Percentiles rank a stretch among this genome's conserved stretches.
Conservation (phyloP, 2,888 invertebrate genomes). For the Noctua janthina region DNA sequence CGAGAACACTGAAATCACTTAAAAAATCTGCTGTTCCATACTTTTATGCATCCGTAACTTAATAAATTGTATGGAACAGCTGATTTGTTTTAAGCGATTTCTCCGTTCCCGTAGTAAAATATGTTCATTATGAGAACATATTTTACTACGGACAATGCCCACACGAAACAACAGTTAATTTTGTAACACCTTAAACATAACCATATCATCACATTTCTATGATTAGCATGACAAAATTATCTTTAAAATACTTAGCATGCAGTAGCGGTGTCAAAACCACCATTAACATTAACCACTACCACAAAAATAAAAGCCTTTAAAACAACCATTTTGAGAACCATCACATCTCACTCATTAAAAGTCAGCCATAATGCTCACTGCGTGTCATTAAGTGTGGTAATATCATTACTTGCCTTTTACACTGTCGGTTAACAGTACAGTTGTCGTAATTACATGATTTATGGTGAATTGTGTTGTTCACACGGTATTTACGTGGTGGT, state of each 20-base stretch:
- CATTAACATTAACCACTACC: not conserved
- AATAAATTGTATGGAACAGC: too few relatives aligned
- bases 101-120: too few relatives aligned
- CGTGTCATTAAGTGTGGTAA: slow-evolving; percentile 59
- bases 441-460: slow-evolving; percentile 38
- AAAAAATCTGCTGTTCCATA: too few relatives aligned
- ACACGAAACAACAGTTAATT: too few relatives aligned
- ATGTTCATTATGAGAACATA: too few relatives aligned
- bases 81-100: too few relatives aligned
- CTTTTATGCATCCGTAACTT: too few relatives aligned
- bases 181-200: too few relatives aligned
- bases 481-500: slow-evolving; percentile 25
- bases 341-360: slow-evolving; percentile 54
- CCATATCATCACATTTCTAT: not conserved
- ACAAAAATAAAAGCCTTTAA: slow-evolving; percentile 1
- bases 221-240: not conserved
- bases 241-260: not conserved
- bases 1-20: too few relatives aligned
- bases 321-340: slow-evolving; percentile 17
- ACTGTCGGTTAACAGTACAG: slow-evolving; percentile 61
- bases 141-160: too few relatives aligned
- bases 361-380: slow-evolving; percentile 51
- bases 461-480: slow-evolving; percentile 37
- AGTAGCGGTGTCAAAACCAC: slow-evolving; percentile 5
- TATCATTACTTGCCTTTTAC: slow-evolving; percentile 56